A percentile compares a stretch with the other conserved stretches of the same genome.
These are phyloP conservation scores for Rhynchotus rufescens DNA, from an alignment of 2,797 vertebrate species.

Conservation along the genomic window DNA sequence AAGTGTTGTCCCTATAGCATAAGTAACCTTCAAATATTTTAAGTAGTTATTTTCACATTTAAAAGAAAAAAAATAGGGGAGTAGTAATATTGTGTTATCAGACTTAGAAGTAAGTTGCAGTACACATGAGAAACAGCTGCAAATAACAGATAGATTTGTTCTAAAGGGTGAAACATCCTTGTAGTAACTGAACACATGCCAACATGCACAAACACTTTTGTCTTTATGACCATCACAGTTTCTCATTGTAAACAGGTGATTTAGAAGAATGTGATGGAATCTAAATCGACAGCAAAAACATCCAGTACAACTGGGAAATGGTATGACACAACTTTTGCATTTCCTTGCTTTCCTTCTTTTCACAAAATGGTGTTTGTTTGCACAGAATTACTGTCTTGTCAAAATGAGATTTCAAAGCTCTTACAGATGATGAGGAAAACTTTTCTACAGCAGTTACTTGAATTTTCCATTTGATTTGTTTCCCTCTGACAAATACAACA, in stretches of 20 bases:
- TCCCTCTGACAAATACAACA: background rate
- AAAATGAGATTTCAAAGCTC: constrained; percentile 3
- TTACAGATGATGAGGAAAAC: background rate
- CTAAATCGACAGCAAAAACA: constrained; percentile 5
- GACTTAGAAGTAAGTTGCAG: background rate
- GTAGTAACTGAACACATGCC: background rate
- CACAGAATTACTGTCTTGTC: background rate
- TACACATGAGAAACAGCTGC: background rate
- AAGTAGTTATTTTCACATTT: background rate
- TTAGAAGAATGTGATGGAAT: constrained; percentile 22
- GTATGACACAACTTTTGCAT: constrained; percentile 12
- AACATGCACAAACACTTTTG: background rate
- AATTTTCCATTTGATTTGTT: background rate
- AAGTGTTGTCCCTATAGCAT: background rate
- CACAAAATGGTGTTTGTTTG: background rate
- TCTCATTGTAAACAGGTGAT: background rate
- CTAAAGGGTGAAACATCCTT: background rate
- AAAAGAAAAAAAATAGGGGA: background rate
- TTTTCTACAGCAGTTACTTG: background rate
- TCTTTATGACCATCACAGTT: background rate
- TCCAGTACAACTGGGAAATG: constrained; percentile 1
- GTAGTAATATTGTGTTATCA: background rate
- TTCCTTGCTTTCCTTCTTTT: background rate
- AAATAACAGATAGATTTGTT: background rate
- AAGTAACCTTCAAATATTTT: background rate